A percentile compares a stretch with the other conserved stretches of the same genome.
Conservation (phyloP, 2,888 invertebrate species). For the Eristalis arbustorum region DNA sequence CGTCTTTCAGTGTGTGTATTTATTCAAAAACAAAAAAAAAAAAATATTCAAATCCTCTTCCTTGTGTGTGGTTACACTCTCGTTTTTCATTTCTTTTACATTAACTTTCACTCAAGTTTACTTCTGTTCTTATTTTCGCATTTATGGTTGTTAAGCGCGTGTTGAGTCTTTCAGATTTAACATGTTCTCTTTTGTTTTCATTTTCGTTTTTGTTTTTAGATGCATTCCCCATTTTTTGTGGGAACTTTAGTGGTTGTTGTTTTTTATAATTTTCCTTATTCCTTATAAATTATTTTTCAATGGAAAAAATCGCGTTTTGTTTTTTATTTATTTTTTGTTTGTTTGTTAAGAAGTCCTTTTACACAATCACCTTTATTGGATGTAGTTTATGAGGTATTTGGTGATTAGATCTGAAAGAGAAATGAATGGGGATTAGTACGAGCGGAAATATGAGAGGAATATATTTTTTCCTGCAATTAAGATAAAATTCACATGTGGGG, state of each 20-base stretch:
- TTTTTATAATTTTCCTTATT: conserved; percentile 39
- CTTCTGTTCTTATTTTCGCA: conserved; percentile 5
- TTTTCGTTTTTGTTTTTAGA: conserved; percentile 20
- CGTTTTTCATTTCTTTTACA: conserved; percentile 36
- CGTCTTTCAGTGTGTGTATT: conserved; percentile 23
- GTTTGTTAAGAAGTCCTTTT: conserved; percentile 67
- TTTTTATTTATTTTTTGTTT: conserved; percentile 39
- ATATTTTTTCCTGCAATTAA: not conserved
- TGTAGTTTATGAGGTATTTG: conserved; percentile 75
- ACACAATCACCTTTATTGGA: conserved; percentile 74
- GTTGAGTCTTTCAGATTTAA: conserved; percentile 52
- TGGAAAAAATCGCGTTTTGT: conserved; percentile 66
- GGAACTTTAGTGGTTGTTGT: conserved; percentile 2
- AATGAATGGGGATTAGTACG: conserved; percentile 8
- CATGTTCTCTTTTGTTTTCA: conserved; percentile 21
- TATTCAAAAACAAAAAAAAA: not conserved
- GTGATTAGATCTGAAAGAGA: conserved; percentile 73
- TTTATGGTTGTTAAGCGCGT: conserved; percentile 42
- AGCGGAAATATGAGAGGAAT: not conserved
- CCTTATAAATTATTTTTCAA: conserved; percentile 68
- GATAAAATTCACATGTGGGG: not conserved
- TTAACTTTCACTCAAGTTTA: conserved; percentile 34
- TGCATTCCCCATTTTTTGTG: conserved; percentile 15
- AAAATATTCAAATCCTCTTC: not conserved
- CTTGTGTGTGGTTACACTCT: conserved; percentile 37